Evolutionary conservation across 1,140 invertebrate genomes (phyloP).

Genomic region (Thalassaphorura encarpata): DNA sequence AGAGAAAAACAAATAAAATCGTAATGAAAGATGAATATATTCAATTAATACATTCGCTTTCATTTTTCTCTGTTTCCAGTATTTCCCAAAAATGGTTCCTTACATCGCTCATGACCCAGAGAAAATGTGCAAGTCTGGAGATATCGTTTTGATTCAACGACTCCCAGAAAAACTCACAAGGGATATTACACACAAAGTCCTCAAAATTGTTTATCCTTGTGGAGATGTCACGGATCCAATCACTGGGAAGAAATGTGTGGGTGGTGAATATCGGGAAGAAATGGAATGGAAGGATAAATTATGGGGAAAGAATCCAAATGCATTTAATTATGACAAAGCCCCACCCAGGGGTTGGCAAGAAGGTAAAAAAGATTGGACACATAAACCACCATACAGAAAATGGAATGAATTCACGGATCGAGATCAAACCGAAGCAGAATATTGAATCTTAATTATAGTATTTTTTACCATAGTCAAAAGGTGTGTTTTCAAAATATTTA

Average conservation of each 20-base stretch:
- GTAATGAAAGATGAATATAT: no score
- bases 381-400: constrained; percentile 60
- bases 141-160: constrained; percentile 64
- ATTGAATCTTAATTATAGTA: no score
- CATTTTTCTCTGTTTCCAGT: constrained; percentile 46
- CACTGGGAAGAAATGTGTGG: constrained; percentile 65
- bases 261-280: constrained; percentile 58
- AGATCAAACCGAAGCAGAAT: constrained; percentile 24
- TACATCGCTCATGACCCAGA: constrained; percentile 65
- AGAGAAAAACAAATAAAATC: background rate
- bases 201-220: constrained; percentile 65
- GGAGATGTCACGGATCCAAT: constrained; percentile 74
- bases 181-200: constrained; percentile 63
- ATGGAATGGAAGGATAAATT: constrained; percentile 51
- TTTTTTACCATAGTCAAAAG: no score
- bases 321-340: constrained; percentile 65
- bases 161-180: constrained; percentile 59
- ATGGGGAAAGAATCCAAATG: constrained; percentile 53
- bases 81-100: constrained; percentile 59
- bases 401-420: constrained; percentile 59
- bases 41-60: constrained; percentile 1
- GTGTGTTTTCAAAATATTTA: no score
- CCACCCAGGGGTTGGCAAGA: constrained; percentile 66
- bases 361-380: constrained; percentile 66
- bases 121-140: constrained; percentile 64